These are phyloP conservation scores for Arenaria interpres DNA, from an alignment of 2,113 vertebrate genomes.

Conservation along the genomic window DNA sequence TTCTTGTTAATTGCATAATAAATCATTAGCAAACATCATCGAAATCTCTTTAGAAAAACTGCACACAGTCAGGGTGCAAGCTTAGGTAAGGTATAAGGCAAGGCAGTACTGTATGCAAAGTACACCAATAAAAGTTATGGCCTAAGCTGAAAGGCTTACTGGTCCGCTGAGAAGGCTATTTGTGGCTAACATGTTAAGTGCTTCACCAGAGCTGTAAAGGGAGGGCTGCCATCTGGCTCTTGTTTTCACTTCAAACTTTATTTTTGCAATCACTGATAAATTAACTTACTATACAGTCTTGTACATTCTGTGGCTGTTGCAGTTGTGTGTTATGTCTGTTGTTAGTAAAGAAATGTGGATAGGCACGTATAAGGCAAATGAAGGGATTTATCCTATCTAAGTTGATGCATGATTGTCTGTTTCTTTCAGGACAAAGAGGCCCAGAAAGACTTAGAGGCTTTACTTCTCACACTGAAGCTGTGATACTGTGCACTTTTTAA, in stretches of 20 bases:
- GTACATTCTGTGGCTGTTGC: conserved; percentile 12
- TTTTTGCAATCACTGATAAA: conserved; percentile 50
- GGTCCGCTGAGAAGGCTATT: background rate
- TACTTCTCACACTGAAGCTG: conserved; percentile 78
- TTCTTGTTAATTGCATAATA: background rate
- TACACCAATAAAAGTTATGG: background rate
- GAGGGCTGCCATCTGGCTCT: conserved; percentile 40
- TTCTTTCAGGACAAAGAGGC: conserved; percentile 86
- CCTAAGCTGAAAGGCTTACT: background rate
- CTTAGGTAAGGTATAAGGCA: background rate
- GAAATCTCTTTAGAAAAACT: background rate
- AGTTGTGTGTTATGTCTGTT: conserved; percentile 40
- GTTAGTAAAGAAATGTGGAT: conserved; percentile 30
- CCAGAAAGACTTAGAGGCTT: conserved; percentile 83
- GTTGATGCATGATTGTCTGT: conserved; percentile 48
- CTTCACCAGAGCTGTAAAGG: conserved; percentile 33
- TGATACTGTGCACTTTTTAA: conserved; percentile 56
- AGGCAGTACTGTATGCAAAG: background rate
- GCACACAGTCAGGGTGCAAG: background rate
- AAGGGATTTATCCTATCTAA: conserved; percentile 42
- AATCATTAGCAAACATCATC: background rate
- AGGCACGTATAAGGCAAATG: background rate
- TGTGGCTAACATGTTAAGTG: conserved; percentile 24
- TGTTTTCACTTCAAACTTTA: conserved; percentile 18
- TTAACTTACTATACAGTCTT: background rate